Percentiles rank a stretch among this genome's conserved stretches.
These are phyloP conservation scores for Crotalus viridis DNA, from an alignment of 2,113 vertebrate genomes.

Conservation along the genomic window DNA sequence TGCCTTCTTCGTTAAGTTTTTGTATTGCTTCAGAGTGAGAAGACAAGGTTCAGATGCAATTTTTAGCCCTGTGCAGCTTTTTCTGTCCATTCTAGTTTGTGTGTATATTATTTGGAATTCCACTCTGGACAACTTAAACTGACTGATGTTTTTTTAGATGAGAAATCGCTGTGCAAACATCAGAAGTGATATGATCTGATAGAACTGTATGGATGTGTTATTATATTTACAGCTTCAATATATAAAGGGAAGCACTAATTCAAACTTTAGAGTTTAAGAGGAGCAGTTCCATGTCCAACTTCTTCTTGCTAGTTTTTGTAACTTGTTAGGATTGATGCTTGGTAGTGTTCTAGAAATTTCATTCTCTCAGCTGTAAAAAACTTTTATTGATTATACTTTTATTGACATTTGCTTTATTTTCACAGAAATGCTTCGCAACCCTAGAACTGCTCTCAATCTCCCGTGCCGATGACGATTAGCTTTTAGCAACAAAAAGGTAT, in stretches of 20 bases:
- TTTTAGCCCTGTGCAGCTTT: slow-evolving; percentile 24
- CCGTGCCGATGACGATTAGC: background rate
- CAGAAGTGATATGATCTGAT: slow-evolving; percentile 31
- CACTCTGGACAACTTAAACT: slow-evolving; percentile 14
- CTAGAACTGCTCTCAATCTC: background rate
- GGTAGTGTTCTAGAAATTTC: background rate
- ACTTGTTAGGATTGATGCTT: background rate
- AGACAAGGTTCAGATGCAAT: slow-evolving; percentile 1
- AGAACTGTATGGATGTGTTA: slow-evolving; percentile 22
- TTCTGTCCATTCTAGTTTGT: background rate
- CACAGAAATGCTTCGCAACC: background rate
- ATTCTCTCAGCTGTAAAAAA: background rate
- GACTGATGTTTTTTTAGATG: slow-evolving; percentile 24
- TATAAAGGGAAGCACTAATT: slow-evolving; percentile 51
- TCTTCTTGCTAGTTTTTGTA: slow-evolving; percentile 10
- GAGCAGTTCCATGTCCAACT: slow-evolving; percentile 44
- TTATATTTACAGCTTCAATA: slow-evolving; percentile 31
- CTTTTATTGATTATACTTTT: background rate
- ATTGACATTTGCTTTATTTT: background rate
- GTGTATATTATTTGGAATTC: background rate
- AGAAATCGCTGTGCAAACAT: slow-evolving; percentile 17
- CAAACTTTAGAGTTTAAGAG: slow-evolving; percentile 45
- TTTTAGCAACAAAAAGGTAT: background rate
- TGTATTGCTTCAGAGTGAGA: background rate
- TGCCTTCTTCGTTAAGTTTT: slow-evolving; percentile 15